Conservation (phyloP, 2,888 invertebrate species). For the Agrilus mali region DNA sequence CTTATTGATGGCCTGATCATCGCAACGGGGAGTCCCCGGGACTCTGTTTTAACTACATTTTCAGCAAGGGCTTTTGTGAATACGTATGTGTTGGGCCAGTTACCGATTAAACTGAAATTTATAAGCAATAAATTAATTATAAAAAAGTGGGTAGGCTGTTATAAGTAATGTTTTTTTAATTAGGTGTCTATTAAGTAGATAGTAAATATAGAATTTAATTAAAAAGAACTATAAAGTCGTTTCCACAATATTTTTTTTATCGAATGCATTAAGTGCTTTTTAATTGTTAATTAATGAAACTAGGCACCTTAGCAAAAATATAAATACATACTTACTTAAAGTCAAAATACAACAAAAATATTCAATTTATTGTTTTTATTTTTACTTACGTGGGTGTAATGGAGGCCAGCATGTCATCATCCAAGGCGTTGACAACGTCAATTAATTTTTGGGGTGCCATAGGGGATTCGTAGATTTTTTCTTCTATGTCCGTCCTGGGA, state of each 20-base stretch:
- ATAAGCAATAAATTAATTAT: neutral
- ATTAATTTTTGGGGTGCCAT: conserved; percentile 31
- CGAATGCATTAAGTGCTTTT: no score
- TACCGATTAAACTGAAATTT: conserved; percentile 33
- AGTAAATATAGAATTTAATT: no score
- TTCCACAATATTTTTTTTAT: no score
- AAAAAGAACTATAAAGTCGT: no score
- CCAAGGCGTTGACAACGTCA: conserved; percentile 32
- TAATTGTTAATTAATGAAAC: no score
- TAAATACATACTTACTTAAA: no score
- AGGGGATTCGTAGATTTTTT: conserved; percentile 38
- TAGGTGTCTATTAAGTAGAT: no score
- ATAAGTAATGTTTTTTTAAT: no score
- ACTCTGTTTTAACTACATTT: conserved; percentile 40
- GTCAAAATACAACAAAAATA: neutral
- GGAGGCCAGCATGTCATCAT: conserved; percentile 27
- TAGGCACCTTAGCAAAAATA: no score
- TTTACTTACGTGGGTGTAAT: conserved; percentile 27
- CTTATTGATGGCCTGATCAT: conserved; percentile 56
- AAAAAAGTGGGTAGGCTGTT: no score
- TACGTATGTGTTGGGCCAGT: conserved; percentile 60
- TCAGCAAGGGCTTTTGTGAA: conserved; percentile 63
- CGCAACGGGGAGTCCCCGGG: conserved; percentile 43
- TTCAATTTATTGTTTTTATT: neutral
- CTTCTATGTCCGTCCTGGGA: conserved; percentile 38